phyloP scores from a whole-genome alignment of 30 jellyfish, hydroid and myxozoan genomes.

The Aurelia aurita region DNA sequence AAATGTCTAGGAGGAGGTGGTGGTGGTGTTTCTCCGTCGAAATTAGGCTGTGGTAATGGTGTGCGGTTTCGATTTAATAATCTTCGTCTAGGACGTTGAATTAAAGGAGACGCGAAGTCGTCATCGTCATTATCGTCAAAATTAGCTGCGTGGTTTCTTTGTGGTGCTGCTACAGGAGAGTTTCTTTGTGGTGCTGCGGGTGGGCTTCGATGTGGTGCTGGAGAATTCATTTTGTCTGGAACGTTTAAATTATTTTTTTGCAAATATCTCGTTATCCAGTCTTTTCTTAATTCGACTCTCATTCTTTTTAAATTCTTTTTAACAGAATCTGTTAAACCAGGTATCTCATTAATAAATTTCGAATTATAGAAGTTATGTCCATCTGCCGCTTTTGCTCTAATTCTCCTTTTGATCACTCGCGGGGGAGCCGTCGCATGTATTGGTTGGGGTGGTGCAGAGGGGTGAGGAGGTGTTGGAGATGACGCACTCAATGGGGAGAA shows the following conservation, averaged over 20 bases:
- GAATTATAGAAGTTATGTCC: neutral
- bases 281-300: neutral
- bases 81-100: no score
- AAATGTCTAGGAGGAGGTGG: neutral
- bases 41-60: no score
- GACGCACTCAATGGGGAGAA: no score
- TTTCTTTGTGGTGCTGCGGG: neutral
- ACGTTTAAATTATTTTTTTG: neutral
- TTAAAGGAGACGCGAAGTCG: no score
- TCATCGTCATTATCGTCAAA: no score
- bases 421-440: neutral
- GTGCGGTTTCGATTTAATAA: no score
- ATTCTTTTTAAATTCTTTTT: no score
- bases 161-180: no score
- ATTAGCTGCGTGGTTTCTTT: no score
- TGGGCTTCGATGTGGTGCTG: neutral
- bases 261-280: neutral
- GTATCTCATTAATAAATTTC: neutral
- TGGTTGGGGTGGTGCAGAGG: neutral
- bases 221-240: neutral
- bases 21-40: no score
- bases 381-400: neutral
- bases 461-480: conserved; percentile 7
- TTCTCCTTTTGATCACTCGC: neutral
- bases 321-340: neutral